Base-by-base conservation (phyloP, 2,113 vertebrate species). In the Oncorhynchus clarkii region DNA sequence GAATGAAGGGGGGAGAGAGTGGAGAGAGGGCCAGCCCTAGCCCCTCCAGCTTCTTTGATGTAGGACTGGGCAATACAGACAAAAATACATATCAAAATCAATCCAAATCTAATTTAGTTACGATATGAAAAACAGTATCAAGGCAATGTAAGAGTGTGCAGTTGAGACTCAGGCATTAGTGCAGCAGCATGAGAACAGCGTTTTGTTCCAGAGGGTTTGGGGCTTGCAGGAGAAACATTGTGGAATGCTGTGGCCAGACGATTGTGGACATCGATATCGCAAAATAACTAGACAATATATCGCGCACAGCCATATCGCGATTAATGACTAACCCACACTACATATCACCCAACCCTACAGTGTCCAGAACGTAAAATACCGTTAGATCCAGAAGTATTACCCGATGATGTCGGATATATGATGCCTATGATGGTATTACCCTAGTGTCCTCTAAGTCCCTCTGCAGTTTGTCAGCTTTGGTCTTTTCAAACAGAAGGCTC, bases 401-500 rank as follows among this genome's bases (percentile, higher is more conserved):
- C 88, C 94, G 95, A 94, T 93, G 94, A 62, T n/a, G 59, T 60
- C n/a, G 59, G 13, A 22, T n/a, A 62, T 16, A 62, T 62, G 49
- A 62, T 7, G 16, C 22, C 59, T 22, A 24, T 62, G 20, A 62
- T 62, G 51, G 51, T 96, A 96, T 99, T 99, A 99, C 98, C 98
- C 97, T 98, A 96, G 97, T 97, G 96, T 99, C 98, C 97, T 99
- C 98, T 98, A 99, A 98, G 95, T 99, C 97, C 88, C 98, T 98
- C 96, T 99, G 98, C 91, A 99, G 98, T 96, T 98, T 99, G 92
- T 99, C 98, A 97, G 98, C 98, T 98, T 98, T 99, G 98, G 97
- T 98, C 96, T 99, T 99, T 99, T 99, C 98, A 99, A 99, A 98
- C 94, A 98, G 96, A 92, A 99, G 97, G 96, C 95, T 98, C 95